phyloP scores from a whole-genome alignment of 2,797 vertebrate species.

The Melanogrammus aeglefinus region DNA sequence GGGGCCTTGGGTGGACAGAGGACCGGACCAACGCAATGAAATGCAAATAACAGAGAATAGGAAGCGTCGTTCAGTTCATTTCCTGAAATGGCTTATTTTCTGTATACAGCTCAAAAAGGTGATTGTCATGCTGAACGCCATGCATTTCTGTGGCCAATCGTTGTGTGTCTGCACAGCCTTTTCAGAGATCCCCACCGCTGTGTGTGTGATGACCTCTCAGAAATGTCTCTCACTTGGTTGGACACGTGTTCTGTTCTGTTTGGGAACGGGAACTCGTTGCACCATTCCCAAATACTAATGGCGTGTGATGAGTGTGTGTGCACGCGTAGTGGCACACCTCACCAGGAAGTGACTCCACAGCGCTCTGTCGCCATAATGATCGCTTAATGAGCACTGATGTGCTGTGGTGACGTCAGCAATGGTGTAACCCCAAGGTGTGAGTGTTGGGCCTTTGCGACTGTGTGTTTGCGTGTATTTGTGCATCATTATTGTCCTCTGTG shows the following conservation, averaged over 20 bases:
- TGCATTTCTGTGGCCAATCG: no score
- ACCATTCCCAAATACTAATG: neutral
- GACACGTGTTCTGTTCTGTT: neutral
- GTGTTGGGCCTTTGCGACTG: neutral
- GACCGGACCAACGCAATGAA: neutral
- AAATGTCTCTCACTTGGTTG: neutral
- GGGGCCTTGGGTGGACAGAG: no score
- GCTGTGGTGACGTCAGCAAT: neutral
- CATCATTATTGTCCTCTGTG: no score
- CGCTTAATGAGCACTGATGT: neutral
- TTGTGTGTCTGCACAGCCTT: neutral
- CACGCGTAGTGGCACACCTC: neutral
- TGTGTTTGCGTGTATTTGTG: constrained; percentile 6
- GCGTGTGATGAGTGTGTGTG: neutral
- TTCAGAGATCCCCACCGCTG: neutral
- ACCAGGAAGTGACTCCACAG: constrained; percentile 2
- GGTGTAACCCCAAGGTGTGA: neutral
- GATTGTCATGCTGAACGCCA: no score
- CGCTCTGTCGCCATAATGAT: constrained; percentile 4
- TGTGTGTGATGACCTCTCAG: neutral
- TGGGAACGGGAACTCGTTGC: neutral
- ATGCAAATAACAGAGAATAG: neutral
- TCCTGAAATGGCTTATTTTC: no score
- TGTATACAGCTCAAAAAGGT: no score
- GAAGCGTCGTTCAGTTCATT: no score